Evolutionary conservation across 53 echinoderm and acorn worm species (phyloP), one percentile per base, ranked within the genome.

Genomic region (Temnopleurus reevesii): DNA sequence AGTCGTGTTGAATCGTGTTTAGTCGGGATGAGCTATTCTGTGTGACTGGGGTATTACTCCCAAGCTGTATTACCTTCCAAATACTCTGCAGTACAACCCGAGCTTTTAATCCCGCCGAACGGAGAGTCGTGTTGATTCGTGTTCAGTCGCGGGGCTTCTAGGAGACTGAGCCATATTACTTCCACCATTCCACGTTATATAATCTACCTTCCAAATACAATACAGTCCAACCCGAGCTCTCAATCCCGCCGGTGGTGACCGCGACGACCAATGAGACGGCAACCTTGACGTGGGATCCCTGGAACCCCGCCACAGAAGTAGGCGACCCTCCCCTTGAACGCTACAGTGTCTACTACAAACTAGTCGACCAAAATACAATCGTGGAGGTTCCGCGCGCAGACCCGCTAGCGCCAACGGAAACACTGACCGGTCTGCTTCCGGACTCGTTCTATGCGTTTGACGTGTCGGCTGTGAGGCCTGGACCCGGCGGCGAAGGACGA

Each of bases 231-330:
- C 93, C 93, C 0, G 86, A 76, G 54, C 89, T 93, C 45, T 44
- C 89, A 47, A 89, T 59, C 28, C 8, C 76, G 21, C 93, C 93
- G 15, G 87, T 82, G 18, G 91, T 85, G 4, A 23, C 47, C 7
- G 15, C 46, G 0, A n/a, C 77, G 2, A 55, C 60, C 44, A 89
- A 45, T 12, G 61, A 56, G 1, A 51, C 76, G 19, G 84, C 87
- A 2, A 83, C 86, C 6, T 45, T 94, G 41, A 83, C 45, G 54
- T 94, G 94, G 94, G 94, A 94, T 57, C 82, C 90, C 7, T 94
- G 94, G 94, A 77, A 53, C 46, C 60, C 55, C 29, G 43, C 29
- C 6, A 81, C 81, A 3, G 81, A 90, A 61, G 45, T 90, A 25
- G 90, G 90, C 18, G 90, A 90, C 21, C 58, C 59, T 15, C 90